Percentiles rank a stretch among this genome's conserved stretches.
Evolutionary conservation across 2,888 invertebrate species (phyloP).

Genomic region (Ichneumoninae sp.): DNA sequence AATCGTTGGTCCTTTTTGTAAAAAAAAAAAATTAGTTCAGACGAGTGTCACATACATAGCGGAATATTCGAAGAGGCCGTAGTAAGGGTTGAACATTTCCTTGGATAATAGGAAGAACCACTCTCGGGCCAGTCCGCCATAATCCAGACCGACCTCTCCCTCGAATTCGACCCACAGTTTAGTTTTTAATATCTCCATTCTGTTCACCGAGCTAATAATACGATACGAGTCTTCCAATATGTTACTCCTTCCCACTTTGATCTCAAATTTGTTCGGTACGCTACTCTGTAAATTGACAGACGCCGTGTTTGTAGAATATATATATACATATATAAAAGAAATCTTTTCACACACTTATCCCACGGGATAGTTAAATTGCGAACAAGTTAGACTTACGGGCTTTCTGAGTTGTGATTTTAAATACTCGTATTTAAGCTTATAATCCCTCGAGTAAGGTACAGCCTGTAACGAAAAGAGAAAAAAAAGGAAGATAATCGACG

Average conservation of each 20-base stretch:
- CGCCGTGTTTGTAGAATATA: neutral
- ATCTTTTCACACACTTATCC: neutral
- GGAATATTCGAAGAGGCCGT: conserved; percentile 99
- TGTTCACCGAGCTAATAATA: conserved; percentile 95
- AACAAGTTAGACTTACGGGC: conserved; percentile 88
- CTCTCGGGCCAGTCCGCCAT: conserved; percentile 98
- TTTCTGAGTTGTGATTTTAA: conserved; percentile 98
- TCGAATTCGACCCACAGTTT: conserved; percentile 99
- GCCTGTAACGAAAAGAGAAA: conserved; percentile 86
- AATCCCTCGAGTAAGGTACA: conserved; percentile 99
- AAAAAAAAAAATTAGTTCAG: neutral
- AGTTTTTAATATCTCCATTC: conserved; percentile 96
- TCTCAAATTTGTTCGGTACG: conserved; percentile 99
- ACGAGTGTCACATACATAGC: conserved; percentile 91
- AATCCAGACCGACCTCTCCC: conserved; percentile 97
- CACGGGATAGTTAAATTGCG: neutral
- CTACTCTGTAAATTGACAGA: conserved; percentile 89
- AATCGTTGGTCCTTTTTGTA: neutral
- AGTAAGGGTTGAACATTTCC: conserved; percentile 99
- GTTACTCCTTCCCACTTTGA: conserved; percentile 95
- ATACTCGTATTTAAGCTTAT: conserved; percentile 99
- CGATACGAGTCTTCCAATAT: conserved; percentile 99
- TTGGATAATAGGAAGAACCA: conserved; percentile 99
- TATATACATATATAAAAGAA: neutral
- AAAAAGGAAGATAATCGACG: conserved; percentile 49